Evolutionary conservation across 2,113 vertebrate genomes (phyloP).

Genomic region (Ceyx melanurus): DNA sequence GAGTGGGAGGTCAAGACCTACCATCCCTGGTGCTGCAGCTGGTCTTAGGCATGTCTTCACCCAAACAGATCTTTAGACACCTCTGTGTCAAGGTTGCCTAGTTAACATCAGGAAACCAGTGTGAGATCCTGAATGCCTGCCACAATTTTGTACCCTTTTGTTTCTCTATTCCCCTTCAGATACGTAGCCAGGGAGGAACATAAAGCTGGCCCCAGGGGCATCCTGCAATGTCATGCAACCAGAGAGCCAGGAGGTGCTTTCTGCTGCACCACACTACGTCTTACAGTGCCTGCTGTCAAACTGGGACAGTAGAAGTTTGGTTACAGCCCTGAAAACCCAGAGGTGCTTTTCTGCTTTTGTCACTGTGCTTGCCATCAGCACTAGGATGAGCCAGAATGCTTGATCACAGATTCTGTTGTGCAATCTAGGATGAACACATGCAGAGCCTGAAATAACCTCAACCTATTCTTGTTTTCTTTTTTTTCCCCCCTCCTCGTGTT

Average conservation of each 20-base stretch:
- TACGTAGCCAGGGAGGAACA: background rate
- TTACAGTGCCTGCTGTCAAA: background rate
- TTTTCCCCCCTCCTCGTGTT: background rate
- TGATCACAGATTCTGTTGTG: background rate
- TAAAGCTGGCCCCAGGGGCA: background rate
- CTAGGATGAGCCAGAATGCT: background rate
- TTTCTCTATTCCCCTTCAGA: background rate
- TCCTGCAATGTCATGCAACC: background rate
- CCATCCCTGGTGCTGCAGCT: background rate
- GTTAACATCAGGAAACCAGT: background rate
- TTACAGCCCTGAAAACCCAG: background rate
- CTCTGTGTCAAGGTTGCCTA: background rate
- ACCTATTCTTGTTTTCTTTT: background rate
- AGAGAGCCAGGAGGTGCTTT: rapidly evolving
- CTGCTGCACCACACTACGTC: rapidly evolving
- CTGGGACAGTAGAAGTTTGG: rapidly evolving
- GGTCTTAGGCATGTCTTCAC: background rate
- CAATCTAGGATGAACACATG: background rate
- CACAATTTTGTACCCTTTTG: background rate
- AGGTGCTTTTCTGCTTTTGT: background rate
- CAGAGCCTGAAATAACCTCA: background rate
- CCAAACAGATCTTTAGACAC: background rate
- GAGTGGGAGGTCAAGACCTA: background rate
- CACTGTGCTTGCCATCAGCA: background rate
- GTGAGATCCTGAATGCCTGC: background rate